Evolutionary conservation across 2,113 vertebrate species (phyloP), one percentile per base, ranked within the genome.

Genomic region (Alosa alosa): DNA sequence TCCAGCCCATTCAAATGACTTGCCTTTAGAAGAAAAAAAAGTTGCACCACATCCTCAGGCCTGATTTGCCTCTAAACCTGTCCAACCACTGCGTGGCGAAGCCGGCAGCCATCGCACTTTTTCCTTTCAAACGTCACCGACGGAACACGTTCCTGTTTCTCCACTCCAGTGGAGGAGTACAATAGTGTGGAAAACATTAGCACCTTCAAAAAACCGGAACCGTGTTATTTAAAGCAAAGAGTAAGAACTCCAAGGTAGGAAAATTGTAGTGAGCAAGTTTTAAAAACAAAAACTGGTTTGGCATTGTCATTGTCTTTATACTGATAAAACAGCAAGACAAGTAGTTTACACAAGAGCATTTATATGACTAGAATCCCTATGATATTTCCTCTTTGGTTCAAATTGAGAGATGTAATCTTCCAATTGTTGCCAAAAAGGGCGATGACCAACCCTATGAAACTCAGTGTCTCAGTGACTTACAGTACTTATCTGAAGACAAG

Each of bases 71-170:
- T 78, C 31, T 36, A 78, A 72, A 78, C 72, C 72, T 41, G 72
- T 78, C 72, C 13, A 18, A 18, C 72, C 36, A 39, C 72, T 78
- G 31, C 25, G 64, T 72, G 25, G 31, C 4, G 20, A 22, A 36
- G 10, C 36, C 31, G 13, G 36, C 13, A 39, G 72, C 72, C 31
- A 4, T 36, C 4, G 31, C 72, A 78, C 36, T 78, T 39, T 78
- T 78, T 78, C 72, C 72, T 78, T 36, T 78, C 36, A 39, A 75
- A 39, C 72, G 72, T 78, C 72, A 78, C 72, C 13, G 72, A 36
- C 72, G 72, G 72, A 78, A 78, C 72, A 78, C 36, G 31, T 39
- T 78, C 72, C 72, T 78, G 36, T 78, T 78, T 78, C 31, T 17
- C 31, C 36, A 78, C 13, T 78, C 72, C 72, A 78, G 25, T 6